Evolutionary conservation across 2,113 vertebrate genomes (phyloP), one percentile per base, ranked within the genome.

Genomic region (Dipodomys spectabilis): DNA sequence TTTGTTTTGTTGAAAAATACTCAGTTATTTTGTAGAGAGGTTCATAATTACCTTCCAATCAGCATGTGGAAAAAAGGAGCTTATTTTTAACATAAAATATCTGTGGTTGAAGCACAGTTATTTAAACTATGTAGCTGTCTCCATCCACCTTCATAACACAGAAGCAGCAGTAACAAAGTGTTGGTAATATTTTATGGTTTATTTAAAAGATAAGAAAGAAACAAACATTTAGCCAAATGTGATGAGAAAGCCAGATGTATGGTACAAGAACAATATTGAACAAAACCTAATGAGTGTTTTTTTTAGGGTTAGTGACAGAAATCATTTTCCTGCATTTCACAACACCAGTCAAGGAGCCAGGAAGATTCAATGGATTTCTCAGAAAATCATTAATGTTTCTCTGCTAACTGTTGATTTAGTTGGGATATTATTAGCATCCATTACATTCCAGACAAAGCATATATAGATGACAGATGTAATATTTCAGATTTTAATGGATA

Each of bases 361-460:
- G 19, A 78, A 22, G 45, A 78, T 12, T 2, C 11, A 73, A 3
- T 49, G 11, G 11, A 67, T 67, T 30, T 75, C 7, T 49, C 8
- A n/a, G 23, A 88, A 93, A 90, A 77, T 53, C 62, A 28, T 62
- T 77, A 5, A 19, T 44, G 77, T 32, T 93, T 92, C 6, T 28
- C 3, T 89, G 18, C 86, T 87, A 90, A 92, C 64, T 84, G 81
- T 12, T 2, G 68, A 18, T 20, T 72, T 92, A 62, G 82, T 75
- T 91, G 68, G 75, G 65, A 12, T 23, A 74, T 85, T 67, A 49
- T 87, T 74, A 35, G 7, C 45, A 4, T 53, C 53, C 7, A n/a
- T 74, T 94, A 45, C 7, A 81, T 74, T 45, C 49, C 25, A 39
- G 12, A 82, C 82, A 27, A 88, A 91, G 57, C 11, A 13, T 68